phyloP scores from a whole-genome alignment of 2,888 invertebrate genomes.

The Tetragonula carbonaria region DNA sequence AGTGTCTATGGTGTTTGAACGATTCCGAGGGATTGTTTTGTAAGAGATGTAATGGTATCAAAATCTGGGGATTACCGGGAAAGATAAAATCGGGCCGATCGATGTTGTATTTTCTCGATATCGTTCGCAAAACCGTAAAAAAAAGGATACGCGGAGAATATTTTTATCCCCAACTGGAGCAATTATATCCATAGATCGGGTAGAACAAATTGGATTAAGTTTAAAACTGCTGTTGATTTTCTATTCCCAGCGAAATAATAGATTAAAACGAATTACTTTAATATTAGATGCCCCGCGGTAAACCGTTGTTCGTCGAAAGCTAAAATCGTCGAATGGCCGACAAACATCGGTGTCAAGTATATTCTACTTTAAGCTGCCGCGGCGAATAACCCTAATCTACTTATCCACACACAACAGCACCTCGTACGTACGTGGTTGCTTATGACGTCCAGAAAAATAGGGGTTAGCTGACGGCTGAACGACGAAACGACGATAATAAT shows the following conservation, averaged over 20 bases:
- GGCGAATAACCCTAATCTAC: neutral
- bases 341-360: neutral
- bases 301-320: neutral
- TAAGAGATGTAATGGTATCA: slow-evolving; percentile 36
- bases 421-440: neutral
- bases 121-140: neutral
- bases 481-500: slow-evolving; percentile 17
- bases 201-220: neutral
- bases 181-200: neutral
- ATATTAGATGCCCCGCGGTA: neutral
- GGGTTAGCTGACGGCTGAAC: neutral
- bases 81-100: neutral
- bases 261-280: neutral
- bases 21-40: slow-evolving; percentile 42
- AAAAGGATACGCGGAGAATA: slow-evolving; percentile 13
- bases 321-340: neutral
- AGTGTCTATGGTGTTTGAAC: slow-evolving; percentile 34
- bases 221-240: neutral
- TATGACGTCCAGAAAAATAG: neutral
- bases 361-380: neutral
- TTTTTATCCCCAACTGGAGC: neutral
- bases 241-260: too few species aligned
- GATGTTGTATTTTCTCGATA: neutral
- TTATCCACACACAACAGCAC: neutral
- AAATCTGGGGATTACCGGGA: slow-evolving; percentile 37